Conservation (phyloP, 1,140 invertebrate species). For the Drosophila melanica region DNA sequence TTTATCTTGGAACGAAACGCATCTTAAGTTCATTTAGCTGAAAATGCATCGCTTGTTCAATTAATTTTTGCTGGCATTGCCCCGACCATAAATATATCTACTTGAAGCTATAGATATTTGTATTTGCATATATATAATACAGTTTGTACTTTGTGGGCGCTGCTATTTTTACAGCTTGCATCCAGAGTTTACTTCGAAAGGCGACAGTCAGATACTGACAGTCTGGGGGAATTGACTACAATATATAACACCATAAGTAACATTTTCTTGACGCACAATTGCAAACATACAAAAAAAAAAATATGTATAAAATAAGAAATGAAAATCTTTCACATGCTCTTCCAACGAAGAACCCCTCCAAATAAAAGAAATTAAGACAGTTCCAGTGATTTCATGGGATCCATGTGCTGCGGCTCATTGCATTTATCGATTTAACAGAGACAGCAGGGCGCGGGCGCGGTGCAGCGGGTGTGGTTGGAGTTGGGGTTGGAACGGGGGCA, state of each 20-base stretch:
- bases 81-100: slow-evolving; percentile 23
- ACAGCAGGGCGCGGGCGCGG: slow-evolving; percentile 11
- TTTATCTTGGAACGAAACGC: slow-evolving; percentile 16
- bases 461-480: not conserved
- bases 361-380: slow-evolving; percentile 49
- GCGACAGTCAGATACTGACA: slow-evolving; percentile 26
- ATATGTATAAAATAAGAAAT: not conserved
- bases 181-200: slow-evolving; percentile 14
- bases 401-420: slow-evolving; percentile 57
- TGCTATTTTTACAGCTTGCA: slow-evolving; percentile 69
- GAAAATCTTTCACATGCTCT: slow-evolving; percentile 35
- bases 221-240: slow-evolving; percentile 9
- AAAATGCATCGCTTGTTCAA: slow-evolving; percentile 51
- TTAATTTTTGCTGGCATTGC: slow-evolving; percentile 50
- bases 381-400: slow-evolving; percentile 15
- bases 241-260: slow-evolving; percentile 64
- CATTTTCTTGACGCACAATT: slow-evolving; percentile 66
- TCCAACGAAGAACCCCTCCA: slow-evolving; percentile 22
- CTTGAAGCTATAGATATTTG: slow-evolving; percentile 1
- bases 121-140: not conserved
- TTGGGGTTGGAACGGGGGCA: not conserved
- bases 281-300: slow-evolving; percentile 23
- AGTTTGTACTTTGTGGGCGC: slow-evolving; percentile 21
- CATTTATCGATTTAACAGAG: slow-evolving; percentile 72
- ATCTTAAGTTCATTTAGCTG: slow-evolving; percentile 56